Conservation (phyloP, 2,113 vertebrate species). For the Fulica atra region DNA sequence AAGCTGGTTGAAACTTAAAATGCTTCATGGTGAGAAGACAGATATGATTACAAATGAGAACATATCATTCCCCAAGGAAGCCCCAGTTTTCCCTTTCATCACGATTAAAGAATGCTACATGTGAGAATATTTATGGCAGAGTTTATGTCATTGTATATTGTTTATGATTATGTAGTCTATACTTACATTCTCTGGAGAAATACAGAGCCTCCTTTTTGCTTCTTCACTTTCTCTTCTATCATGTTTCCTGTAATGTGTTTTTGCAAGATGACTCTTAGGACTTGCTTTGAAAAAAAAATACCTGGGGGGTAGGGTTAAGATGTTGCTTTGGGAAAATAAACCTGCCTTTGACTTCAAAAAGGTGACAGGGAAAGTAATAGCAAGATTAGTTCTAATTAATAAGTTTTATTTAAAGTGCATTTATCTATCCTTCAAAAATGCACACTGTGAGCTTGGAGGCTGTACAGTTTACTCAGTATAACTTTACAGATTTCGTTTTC, state of each 20-base stretch:
- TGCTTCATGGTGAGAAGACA: not conserved
- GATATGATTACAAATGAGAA: slow-evolving; percentile 50
- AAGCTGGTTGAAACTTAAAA: slow-evolving; percentile 24
- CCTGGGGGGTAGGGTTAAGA: not conserved
- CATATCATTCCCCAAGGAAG: not conserved
- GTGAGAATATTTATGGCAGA: not conserved
- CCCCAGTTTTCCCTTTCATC: not conserved
- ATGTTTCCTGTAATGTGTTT: slow-evolving; percentile 3
- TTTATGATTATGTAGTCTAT: not conserved
- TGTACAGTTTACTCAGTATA: not conserved
- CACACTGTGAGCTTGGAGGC: not conserved
- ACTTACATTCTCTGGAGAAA: slow-evolving; percentile 42
- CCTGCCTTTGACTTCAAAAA: not conserved
- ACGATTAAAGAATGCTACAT: not conserved
- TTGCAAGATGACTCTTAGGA: not conserved
- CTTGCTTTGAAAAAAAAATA: not conserved
- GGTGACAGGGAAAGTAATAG: not conserved
- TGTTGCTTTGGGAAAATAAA: not conserved
- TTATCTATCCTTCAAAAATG: not conserved
- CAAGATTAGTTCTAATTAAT: slow-evolving; percentile 16
- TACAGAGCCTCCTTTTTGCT: not conserved
- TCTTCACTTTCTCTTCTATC: slow-evolving; percentile 9
- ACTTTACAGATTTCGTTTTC: not conserved
- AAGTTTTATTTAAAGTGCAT: not conserved
- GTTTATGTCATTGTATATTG: not conserved